phyloP scores from a whole-genome alignment of 2,797 vertebrate genomes.

The Pseudochirops cupreus region DNA sequence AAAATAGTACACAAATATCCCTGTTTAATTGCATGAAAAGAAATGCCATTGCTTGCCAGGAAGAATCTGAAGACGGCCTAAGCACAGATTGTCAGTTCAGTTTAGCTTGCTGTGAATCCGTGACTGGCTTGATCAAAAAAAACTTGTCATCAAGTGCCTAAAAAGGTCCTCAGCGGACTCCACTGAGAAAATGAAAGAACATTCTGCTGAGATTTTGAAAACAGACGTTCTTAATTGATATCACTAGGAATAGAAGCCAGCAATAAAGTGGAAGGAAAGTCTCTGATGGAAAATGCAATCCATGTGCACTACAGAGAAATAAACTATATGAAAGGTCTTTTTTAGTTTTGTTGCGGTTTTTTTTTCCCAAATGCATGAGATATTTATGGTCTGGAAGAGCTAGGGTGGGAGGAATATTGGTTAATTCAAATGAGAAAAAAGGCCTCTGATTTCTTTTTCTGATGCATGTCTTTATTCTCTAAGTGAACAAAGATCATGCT shows the following conservation, averaged over 20 bases:
- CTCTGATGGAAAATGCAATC: slow-evolving; percentile 36
- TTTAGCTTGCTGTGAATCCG: slow-evolving; percentile 57
- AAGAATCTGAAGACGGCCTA: slow-evolving; percentile 63
- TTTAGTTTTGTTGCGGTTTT: neutral
- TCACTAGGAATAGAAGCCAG: slow-evolving; percentile 12
- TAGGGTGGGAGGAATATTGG: neutral
- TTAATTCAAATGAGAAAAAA: neutral
- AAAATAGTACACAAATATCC: neutral
- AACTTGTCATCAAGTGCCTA: slow-evolving; percentile 24
- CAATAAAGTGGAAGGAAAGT: slow-evolving; percentile 23
- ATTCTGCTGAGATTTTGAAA: slow-evolving; percentile 43
- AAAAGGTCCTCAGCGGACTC: slow-evolving; percentile 26
- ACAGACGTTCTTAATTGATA: slow-evolving; percentile 19
- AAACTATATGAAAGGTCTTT: neutral
- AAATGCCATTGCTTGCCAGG: slow-evolving; percentile 71
- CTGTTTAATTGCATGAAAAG: slow-evolving; percentile 66
- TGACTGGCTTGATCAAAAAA: slow-evolving; percentile 50
- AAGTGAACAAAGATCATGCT: neutral
- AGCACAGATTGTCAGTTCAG: slow-evolving; percentile 57
- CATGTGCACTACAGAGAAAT: neutral
- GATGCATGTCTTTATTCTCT: neutral
- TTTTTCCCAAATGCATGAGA: neutral
- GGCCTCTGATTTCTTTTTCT: neutral
- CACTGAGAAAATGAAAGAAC: neutral
- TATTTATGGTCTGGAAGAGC: neutral